A percentile compares a stretch with the other conserved stretches of the same genome.
phyloP scores from a whole-genome alignment of 2,888 invertebrate species.

The Phengaris arion region DNA sequence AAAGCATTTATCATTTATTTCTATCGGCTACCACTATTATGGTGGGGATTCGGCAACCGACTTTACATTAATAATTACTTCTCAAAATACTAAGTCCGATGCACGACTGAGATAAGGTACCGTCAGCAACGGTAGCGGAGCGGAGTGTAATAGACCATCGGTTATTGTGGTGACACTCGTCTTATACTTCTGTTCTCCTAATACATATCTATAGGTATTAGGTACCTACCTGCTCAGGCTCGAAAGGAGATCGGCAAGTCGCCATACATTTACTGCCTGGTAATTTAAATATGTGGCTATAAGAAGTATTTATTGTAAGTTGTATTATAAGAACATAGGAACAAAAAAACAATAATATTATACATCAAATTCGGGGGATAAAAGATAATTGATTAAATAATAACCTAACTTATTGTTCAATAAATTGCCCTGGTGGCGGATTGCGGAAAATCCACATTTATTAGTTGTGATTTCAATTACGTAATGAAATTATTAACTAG shows the following conservation, averaged over 20 bases:
- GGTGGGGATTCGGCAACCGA: constrained; percentile 68
- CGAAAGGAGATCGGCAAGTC: neutral
- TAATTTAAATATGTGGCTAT: neutral
- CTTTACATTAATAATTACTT: constrained; percentile 78
- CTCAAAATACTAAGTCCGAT: constrained; percentile 76
- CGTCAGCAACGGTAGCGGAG: constrained; percentile 42
- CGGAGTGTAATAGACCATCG: neutral
- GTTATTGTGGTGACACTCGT: neutral
- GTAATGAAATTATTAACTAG: too few species aligned
- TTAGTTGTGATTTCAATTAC: too few species aligned
- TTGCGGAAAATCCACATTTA: too few species aligned
- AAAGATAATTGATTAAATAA: too few species aligned
- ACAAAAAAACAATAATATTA: too few species aligned
- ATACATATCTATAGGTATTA: too few species aligned
- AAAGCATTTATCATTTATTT: constrained; percentile 73
- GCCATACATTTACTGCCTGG: neutral
- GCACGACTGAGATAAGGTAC: constrained; percentile 73
- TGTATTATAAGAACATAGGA: too few species aligned
- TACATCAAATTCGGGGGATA: too few species aligned
- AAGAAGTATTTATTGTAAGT: too few species aligned
- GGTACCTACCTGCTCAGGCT: neutral
- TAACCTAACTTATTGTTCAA: too few species aligned
- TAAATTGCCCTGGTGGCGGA: too few species aligned
- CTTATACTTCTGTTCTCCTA: neutral
- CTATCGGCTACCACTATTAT: constrained; percentile 62